These are phyloP conservation scores for Carapus acus DNA, from an alignment of 2,797 vertebrate species.

Conservation along the genomic window DNA sequence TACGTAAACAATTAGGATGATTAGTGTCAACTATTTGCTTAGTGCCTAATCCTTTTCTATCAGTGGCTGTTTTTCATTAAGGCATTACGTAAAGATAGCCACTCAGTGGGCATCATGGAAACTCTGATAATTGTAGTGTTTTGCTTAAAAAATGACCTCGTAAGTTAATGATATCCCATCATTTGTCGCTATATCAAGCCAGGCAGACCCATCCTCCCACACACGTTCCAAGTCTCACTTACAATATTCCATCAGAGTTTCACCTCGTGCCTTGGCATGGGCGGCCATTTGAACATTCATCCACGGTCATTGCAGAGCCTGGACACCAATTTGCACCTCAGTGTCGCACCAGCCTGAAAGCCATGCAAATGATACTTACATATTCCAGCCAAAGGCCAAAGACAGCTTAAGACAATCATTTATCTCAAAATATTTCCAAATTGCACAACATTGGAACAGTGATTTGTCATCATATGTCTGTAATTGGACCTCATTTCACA, in stretches of 20 bases:
- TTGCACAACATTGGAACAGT: too few species aligned
- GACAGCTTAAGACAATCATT: too few species aligned
- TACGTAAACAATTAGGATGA: slow-evolving; percentile 35
- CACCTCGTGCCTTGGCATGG: slow-evolving; percentile 61
- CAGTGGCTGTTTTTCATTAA: slow-evolving; percentile 11
- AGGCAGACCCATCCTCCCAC: too few species aligned
- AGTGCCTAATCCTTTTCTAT: slow-evolving; percentile 53
- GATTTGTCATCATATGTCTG: too few species aligned
- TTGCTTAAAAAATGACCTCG: not conserved
- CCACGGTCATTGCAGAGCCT: slow-evolving; percentile 82
- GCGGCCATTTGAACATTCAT: slow-evolving; percentile 63
- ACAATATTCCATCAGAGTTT: slow-evolving; percentile 80
- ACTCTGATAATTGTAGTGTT: not conserved
- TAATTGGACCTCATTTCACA: too few species aligned
- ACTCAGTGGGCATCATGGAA: slow-evolving; percentile 1
- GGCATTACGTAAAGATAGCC: slow-evolving; percentile 43
- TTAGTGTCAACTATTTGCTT: slow-evolving; percentile 23
- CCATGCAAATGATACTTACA: too few species aligned
- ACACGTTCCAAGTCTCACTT: too few species aligned
- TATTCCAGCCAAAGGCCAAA: too few species aligned
- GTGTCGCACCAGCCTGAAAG: too few species aligned
- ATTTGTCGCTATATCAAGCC: too few species aligned
- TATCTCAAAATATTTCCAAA: too few species aligned
- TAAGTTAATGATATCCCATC: too few species aligned
- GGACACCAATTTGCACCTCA: slow-evolving; percentile 29